Evolutionary conservation across 2,888 invertebrate genomes (phyloP).

Genomic region (Nycteola revayana): DNA sequence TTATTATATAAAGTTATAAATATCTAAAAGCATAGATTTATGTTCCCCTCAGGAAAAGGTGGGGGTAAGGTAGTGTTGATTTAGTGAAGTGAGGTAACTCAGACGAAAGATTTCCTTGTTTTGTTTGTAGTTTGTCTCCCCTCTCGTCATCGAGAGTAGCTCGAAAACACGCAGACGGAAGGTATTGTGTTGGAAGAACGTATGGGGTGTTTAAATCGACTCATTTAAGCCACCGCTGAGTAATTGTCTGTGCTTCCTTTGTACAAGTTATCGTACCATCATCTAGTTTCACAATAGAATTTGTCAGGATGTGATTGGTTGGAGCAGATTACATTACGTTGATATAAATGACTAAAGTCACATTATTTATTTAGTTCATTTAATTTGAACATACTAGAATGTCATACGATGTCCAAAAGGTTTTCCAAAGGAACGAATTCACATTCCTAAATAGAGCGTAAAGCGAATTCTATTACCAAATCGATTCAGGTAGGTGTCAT

Average conservation of each 20-base stretch:
- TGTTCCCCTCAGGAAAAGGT: not conserved
- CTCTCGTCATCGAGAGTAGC: conserved; percentile 56
- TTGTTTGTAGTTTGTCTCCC: conserved; percentile 66
- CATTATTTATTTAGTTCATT: too few species aligned
- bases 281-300: conserved; percentile 42
- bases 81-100: conserved; percentile 53
- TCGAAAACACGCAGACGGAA: conserved; percentile 50
- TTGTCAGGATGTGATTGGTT: conserved; percentile 15
- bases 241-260: conserved; percentile 56
- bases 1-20: not conserved
- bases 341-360: not conserved
- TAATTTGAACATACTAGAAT: too few species aligned
- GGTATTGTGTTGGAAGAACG: conserved; percentile 58
- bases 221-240: conserved; percentile 56
- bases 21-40: not conserved
- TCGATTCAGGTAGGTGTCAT: conserved; percentile 60
- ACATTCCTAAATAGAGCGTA: conserved; percentile 22
- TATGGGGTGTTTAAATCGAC: conserved; percentile 64
- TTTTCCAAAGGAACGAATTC: too few species aligned
- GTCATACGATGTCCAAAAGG: too few species aligned
- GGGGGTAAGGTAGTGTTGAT: too few species aligned
- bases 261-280: conserved; percentile 42
- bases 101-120: conserved; percentile 65
- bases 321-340: conserved; percentile 1
- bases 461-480: conserved; percentile 51